A percentile compares a stretch with the other conserved stretches of the same genome.
These are phyloP conservation scores for Andrena camellia DNA, from an alignment of 2,888 invertebrate species.

Conservation along the genomic window DNA sequence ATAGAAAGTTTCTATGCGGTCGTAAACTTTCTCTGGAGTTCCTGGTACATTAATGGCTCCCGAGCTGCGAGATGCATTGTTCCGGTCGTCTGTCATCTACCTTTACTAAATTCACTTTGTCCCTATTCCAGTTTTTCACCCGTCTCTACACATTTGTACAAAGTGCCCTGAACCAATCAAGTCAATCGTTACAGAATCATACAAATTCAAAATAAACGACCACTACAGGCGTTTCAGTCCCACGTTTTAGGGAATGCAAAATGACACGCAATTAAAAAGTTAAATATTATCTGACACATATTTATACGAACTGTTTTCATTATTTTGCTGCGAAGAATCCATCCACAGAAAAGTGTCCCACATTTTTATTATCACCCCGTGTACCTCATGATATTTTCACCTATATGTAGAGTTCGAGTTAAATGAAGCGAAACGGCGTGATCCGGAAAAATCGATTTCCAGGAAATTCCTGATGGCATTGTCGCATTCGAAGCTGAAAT, in stretches of 20 bases:
- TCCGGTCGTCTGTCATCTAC: conserved; percentile 15
- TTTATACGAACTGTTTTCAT: no score
- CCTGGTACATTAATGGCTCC: not conserved
- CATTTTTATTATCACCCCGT: not conserved
- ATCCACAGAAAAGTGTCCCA: no score
- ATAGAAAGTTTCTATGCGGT: not conserved
- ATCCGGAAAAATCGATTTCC: not conserved
- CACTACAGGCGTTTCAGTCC: no score
- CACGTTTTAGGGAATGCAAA: no score
- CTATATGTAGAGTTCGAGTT: not conserved
- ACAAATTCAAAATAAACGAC: not conserved
- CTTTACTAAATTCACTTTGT: not conserved
- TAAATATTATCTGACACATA: no score
- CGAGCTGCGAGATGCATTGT: not conserved
- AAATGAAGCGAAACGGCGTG: not conserved
- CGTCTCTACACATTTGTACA: not conserved
- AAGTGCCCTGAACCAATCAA: not conserved
- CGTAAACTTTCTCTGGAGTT: not conserved
- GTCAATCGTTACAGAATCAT: not conserved
- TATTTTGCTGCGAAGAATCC: no score
- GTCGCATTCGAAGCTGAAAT: not conserved
- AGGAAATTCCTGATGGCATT: not conserved
- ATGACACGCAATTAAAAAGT: no score
- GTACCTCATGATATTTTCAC: not conserved
- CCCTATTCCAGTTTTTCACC: not conserved